Base-by-base conservation (phyloP, 2,888 invertebrate species). In the Trypoxylon attenuatum region DNA sequence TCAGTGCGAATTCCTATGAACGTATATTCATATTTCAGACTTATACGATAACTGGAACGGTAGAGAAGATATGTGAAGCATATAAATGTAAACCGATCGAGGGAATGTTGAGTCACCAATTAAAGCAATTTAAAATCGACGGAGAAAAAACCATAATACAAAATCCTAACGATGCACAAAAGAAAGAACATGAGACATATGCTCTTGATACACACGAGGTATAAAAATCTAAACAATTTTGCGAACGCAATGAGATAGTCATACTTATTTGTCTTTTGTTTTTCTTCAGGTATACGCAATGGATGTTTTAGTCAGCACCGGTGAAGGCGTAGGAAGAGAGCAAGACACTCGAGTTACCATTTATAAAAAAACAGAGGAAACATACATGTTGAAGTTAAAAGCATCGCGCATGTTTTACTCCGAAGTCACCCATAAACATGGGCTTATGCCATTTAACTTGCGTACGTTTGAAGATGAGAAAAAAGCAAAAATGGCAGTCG, bases 61-160 rank as follows among this genome's bases (percentile, higher is more conserved):
- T 98, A 61, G 96, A 96, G 88, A 97, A 96, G 89, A 93, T 97
- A 72, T 94, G 96, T 71, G 95, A 97, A 72, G 92, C 94, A 46
- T 99, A 91, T 89, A 95, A 96, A 79, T 99, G 99, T 88, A 99
- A 98, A 88, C 99, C 99, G 21, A 94, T 99, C 51, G 99, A 99
- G 89, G 98, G 96, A 73, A 95, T 95, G 96, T 89, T 96, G 52
- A 96, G 95, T 80, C 98, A 99, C 88, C 97, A 99, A 85, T 89
- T 99, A 71, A 97, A 98, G 88, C 96, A 97, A 87, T 96, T 96
- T 87, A 94, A 95, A 87, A 98, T 98, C 85, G 98, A 99, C 88
- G 99, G 99, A 15, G 98, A 98, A 82, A 99, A 99, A 88, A 95
- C 96, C 19, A 96, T 97, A 76, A 96, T 97, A 81, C 96, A 98